A percentile compares a stretch with the other conserved stretches of the same genome.
Evolutionary conservation across 2,113 vertebrate genomes (phyloP).

Genomic region (Ptilorrhoa leucosticta): DNA sequence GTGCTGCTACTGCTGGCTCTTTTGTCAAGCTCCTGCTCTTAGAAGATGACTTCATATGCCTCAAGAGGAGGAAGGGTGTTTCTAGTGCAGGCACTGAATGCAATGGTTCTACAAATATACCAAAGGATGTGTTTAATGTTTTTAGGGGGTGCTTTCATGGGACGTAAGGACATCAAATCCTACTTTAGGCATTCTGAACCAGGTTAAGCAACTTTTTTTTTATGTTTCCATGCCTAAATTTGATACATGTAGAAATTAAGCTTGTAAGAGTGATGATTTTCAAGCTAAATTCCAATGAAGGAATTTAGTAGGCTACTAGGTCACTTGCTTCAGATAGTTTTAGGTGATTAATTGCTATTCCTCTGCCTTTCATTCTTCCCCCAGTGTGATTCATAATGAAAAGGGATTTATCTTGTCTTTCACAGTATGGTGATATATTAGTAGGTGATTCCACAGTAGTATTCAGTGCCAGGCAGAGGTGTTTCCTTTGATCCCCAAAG

Average conservation of each 20-base stretch:
- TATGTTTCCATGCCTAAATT: neutral
- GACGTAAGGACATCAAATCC: neutral
- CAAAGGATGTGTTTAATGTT: neutral
- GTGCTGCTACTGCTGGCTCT: neutral
- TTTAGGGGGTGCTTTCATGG: neutral
- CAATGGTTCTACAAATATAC: neutral
- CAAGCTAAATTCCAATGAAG: neutral
- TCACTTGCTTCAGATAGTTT: neutral
- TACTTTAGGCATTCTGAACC: neutral
- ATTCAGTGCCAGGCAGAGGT: neutral
- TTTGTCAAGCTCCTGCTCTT: neutral
- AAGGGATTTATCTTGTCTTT: neutral
- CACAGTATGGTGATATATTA: neutral
- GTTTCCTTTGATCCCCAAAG: neutral
- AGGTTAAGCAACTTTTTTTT: neutral
- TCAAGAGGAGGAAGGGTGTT: neutral
- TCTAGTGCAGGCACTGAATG: neutral
- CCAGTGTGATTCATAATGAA: neutral
- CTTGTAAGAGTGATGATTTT: neutral
- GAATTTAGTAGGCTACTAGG: constrained; percentile 16
- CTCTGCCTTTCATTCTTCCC: neutral
- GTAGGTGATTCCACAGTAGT: neutral
- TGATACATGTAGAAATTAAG: neutral
- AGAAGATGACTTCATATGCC: neutral
- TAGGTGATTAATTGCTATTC: constrained; percentile 7